Conservation (phyloP, 1,140 invertebrate species). For the Meteorus sp. region DNA sequence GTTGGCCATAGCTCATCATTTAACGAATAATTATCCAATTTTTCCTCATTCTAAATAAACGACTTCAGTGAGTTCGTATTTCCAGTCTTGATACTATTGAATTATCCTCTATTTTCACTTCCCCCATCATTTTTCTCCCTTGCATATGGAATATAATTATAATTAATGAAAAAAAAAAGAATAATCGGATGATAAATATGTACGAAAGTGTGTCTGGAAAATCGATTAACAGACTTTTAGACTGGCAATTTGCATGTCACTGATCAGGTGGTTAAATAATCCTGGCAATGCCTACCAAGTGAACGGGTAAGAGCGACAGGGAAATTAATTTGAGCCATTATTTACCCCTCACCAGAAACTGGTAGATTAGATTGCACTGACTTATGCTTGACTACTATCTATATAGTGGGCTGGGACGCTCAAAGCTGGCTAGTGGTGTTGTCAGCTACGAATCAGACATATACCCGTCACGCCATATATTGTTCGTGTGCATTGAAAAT, state of each 20-base stretch:
- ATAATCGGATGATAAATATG: neutral
- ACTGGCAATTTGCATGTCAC: constrained; percentile 32
- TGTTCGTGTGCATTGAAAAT: neutral
- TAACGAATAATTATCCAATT: too few species aligned
- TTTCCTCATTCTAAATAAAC: too few species aligned
- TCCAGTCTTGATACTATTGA: too few species aligned
- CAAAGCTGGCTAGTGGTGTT: neutral
- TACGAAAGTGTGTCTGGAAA: neutral
- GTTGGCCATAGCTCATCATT: too few species aligned
- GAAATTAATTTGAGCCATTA: constrained; percentile 18
- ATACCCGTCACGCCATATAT: neutral
- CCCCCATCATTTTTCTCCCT: too few species aligned
- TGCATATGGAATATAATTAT: too few species aligned
- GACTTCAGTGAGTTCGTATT: too few species aligned
- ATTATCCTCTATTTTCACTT: too few species aligned
- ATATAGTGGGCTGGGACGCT: neutral
- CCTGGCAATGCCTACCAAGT: neutral
- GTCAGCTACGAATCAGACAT: constrained; percentile 10
- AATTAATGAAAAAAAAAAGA: too few species aligned
- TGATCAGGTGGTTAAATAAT: constrained; percentile 18
- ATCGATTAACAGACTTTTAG: neutral
- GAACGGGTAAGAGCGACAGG: constrained; percentile 6
- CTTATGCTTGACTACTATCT: constrained; percentile 12
- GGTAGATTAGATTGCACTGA: constrained; percentile 18
- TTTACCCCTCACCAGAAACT: constrained; percentile 9